These are phyloP conservation scores for Cecropterus lyciades DNA, from an alignment of 1,140 invertebrate genomes.

Conservation along the genomic window DNA sequence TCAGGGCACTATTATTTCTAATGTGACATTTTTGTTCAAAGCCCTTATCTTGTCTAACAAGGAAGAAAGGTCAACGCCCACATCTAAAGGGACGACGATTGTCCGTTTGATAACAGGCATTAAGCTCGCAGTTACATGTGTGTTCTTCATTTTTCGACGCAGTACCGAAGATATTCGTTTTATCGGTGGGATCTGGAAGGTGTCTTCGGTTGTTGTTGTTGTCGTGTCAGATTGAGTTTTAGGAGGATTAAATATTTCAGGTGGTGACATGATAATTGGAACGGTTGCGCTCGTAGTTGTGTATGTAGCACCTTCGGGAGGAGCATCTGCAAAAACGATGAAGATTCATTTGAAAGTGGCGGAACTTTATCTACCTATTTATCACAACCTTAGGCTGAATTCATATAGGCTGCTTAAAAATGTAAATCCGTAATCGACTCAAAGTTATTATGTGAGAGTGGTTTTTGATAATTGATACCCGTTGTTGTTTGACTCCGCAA, in stretches of 20 bases:
- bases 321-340: neutral
- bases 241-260: neutral
- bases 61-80: conserved; percentile 28
- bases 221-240: neutral
- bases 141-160: neutral
- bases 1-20: conserved; percentile 20
- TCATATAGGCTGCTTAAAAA: no score
- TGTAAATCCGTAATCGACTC: no score
- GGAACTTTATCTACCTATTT: no score
- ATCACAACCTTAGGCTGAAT: no score
- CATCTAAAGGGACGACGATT: conserved; percentile 12
- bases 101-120: neutral
- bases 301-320: neutral
- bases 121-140: neutral
- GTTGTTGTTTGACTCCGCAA: no score
- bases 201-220: neutral
- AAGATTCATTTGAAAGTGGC: no score
- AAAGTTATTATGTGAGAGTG: no score
- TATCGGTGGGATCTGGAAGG: neutral
- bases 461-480: no score
- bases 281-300: neutral
- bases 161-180: neutral
- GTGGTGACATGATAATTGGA: neutral
- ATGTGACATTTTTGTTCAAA: conserved; percentile 34
- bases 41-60: conserved; percentile 34